These are phyloP conservation scores for Cheiracanthium punctorium DNA, from an alignment of 2,888 invertebrate species.

Conservation along the genomic window DNA sequence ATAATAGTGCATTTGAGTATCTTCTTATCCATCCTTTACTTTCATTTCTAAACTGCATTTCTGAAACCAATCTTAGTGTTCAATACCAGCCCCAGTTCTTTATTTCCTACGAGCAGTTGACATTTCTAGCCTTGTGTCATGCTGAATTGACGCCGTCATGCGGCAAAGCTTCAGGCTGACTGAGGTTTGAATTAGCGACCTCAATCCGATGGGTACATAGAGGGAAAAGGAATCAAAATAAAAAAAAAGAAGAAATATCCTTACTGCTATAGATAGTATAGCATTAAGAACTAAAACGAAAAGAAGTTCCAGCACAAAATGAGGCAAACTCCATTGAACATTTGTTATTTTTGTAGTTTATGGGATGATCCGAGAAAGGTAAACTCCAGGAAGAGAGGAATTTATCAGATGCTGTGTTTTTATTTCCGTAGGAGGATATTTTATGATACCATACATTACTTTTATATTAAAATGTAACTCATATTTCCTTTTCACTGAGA, in stretches of 20 bases:
- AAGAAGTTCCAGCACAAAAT: not conserved
- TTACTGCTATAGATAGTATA: constrained; percentile 25
- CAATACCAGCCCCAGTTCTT: not conserved
- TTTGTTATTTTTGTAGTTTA: constrained; percentile 20
- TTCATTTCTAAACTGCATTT: too few relatives aligned
- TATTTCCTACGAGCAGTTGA: constrained; percentile 41
- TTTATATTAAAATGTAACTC: too few relatives aligned
- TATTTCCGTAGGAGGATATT: too few relatives aligned
- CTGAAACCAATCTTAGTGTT: too few relatives aligned
- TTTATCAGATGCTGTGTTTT: too few relatives aligned
- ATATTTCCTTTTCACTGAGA: too few relatives aligned
- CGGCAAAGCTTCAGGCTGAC: constrained; percentile 31
- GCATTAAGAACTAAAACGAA: constrained; percentile 23
- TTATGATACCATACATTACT: too few relatives aligned
- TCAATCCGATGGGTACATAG: constrained; percentile 46
- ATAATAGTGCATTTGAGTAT: too few relatives aligned
- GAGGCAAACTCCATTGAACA: not conserved
- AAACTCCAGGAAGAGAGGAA: too few relatives aligned
- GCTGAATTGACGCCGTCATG: constrained; percentile 33
- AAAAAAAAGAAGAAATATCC: not conserved
- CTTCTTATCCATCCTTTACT: too few relatives aligned
- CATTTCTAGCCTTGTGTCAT: constrained; percentile 47
- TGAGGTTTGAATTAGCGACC: constrained; percentile 56
- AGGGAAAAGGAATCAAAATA: constrained; percentile 15
- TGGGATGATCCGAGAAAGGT: not conserved